These are phyloP conservation scores for Candoia aspera DNA, from an alignment of 2,113 vertebrate genomes.

Conservation along the genomic window DNA sequence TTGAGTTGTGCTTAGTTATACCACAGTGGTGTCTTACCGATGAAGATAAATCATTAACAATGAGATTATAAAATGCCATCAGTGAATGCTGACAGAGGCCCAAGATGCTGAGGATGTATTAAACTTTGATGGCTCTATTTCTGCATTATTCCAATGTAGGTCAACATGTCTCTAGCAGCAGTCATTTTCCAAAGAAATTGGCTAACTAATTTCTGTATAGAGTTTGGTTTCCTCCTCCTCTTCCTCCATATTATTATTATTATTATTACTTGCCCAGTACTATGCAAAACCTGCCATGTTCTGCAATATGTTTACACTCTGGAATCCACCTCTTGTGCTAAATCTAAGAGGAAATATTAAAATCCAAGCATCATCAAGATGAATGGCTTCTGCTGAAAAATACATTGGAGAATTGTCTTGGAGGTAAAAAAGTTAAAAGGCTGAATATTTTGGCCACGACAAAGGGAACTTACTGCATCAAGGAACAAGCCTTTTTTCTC, in stretches of 20 bases:
- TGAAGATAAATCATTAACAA: constrained; percentile 41
- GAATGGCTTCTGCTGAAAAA: constrained; percentile 9
- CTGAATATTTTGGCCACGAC: background rate
- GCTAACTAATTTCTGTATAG: constrained; percentile 34
- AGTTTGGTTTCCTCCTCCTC: constrained; percentile 14
- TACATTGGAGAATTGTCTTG: constrained; percentile 1
- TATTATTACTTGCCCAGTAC: background rate
- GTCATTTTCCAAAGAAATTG: constrained; percentile 55
- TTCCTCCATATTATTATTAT: background rate
- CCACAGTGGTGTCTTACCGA: constrained; percentile 18
- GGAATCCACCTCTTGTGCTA: background rate
- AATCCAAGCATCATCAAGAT: background rate
- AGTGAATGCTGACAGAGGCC: constrained; percentile 26
- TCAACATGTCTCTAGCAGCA: constrained; percentile 54
- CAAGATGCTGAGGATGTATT: constrained; percentile 45
- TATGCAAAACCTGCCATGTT: background rate
- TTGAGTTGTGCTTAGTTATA: constrained; percentile 14
- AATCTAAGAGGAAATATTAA: background rate
- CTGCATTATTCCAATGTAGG: constrained; percentile 59
- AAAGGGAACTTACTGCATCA: background rate
- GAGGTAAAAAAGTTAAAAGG: constrained; percentile 6
- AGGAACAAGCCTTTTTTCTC: background rate
- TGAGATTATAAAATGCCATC: constrained; percentile 26
- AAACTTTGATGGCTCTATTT: constrained; percentile 61
- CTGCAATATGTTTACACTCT: background rate